Conservation (phyloP, 2,888 invertebrate species). For the Ormyrus nitidulus region DNA sequence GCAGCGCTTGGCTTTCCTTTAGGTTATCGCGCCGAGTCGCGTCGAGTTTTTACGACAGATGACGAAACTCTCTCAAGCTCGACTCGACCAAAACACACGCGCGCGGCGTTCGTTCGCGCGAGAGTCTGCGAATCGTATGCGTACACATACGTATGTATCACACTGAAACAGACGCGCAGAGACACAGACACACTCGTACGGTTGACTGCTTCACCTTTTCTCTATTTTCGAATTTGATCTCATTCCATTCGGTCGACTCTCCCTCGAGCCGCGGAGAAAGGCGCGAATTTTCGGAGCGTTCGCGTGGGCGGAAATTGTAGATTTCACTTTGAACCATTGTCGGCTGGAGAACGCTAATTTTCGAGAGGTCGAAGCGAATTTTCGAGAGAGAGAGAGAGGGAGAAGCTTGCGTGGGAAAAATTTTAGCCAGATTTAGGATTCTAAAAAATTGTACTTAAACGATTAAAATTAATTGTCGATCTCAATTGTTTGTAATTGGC, state of each 20-base stretch:
- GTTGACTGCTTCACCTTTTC: conserved; percentile 52
- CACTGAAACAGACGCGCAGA: neutral
- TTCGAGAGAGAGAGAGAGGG: too few relatives aligned
- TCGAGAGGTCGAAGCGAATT: too few relatives aligned
- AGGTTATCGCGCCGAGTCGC: conserved; percentile 5
- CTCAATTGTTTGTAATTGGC: too few relatives aligned
- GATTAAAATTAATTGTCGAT: too few relatives aligned
- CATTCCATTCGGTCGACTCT: conserved; percentile 54
- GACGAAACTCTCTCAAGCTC: conserved; percentile 21
- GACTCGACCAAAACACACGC: conserved; percentile 17
- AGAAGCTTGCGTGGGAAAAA: too few relatives aligned
- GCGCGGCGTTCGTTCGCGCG: neutral
- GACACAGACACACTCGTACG: conserved; percentile 31
- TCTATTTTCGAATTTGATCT: conserved; percentile 58
- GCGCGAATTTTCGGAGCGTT: neutral
- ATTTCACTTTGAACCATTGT: too few relatives aligned
- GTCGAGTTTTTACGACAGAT: conserved; percentile 28
- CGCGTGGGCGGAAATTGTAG: too few relatives aligned
- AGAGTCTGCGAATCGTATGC: too few relatives aligned
- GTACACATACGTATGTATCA: too few relatives aligned
- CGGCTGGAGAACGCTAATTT: too few relatives aligned
- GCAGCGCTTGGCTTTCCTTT: conserved; percentile 18
- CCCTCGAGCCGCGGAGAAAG: conserved; percentile 29
- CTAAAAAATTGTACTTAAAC: too few relatives aligned
- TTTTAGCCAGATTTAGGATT: too few relatives aligned